Evolutionary conservation across 2,797 vertebrate species (phyloP).

Genomic region (Halcyon smyrnensis): DNA sequence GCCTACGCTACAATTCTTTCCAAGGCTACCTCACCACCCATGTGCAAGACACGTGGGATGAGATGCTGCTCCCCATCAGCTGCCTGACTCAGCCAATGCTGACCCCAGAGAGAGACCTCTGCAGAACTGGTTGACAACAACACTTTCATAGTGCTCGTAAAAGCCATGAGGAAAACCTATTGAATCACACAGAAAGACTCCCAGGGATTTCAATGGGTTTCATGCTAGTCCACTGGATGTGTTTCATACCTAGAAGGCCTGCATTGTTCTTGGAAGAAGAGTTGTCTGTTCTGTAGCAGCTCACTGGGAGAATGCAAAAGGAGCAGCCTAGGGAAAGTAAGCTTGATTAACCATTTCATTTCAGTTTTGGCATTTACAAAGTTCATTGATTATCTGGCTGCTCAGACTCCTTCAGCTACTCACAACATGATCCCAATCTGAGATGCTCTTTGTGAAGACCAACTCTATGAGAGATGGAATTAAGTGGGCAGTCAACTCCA

Average conservation of each 20-base stretch:
- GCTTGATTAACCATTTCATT: constrained; percentile 31
- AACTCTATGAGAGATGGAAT: neutral
- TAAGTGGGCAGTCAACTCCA: neutral
- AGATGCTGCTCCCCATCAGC: neutral
- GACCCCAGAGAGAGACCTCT: neutral
- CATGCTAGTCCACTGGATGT: neutral
- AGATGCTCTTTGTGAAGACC: neutral
- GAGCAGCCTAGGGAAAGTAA: neutral
- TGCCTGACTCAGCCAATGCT: fast-evolving
- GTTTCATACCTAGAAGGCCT: neutral
- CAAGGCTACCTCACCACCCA: neutral
- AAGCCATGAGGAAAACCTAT: neutral
- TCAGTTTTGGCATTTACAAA: neutral
- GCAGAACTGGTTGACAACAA: neutral
- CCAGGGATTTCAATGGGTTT: neutral
- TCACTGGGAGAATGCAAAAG: neutral
- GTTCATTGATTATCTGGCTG: neutral
- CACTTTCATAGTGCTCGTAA: neutral
- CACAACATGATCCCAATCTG: neutral
- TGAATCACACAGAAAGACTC: neutral
- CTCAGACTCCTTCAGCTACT: neutral
- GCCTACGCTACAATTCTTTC: neutral
- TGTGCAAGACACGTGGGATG: fast-evolving
- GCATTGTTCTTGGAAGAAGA: neutral
- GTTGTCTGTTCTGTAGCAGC: neutral